phyloP scores from a whole-genome alignment of 1,140 invertebrate species.

The Ostrea denselamellosa region DNA sequence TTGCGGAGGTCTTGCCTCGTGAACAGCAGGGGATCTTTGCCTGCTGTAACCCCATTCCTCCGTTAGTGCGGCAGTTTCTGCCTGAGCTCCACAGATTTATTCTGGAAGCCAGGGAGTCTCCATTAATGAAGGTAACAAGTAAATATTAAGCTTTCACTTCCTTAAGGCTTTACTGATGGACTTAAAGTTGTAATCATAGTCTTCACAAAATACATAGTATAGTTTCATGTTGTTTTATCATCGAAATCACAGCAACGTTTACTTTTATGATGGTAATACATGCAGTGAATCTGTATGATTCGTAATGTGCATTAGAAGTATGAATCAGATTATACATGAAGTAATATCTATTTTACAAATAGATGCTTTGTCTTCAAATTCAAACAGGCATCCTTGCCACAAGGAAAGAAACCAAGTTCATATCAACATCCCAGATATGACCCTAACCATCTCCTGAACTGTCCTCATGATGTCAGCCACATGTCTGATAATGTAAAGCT shows the following conservation, averaged over 20 bases:
- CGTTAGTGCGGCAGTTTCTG: conserved; percentile 89
- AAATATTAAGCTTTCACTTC: neutral
- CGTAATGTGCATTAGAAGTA: no score
- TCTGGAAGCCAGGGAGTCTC: conserved; percentile 86
- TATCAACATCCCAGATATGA: conserved; percentile 80
- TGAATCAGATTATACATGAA: no score
- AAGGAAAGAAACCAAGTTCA: conserved; percentile 67
- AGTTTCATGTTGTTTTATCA: no score
- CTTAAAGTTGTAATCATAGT: no score
- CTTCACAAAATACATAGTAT: no score
- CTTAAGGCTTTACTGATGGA: no score
- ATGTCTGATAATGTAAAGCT: neutral
- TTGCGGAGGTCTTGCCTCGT: conserved; percentile 92
- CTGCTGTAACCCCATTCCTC: conserved; percentile 95
- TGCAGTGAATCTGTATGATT: no score
- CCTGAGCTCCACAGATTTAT: conserved; percentile 88
- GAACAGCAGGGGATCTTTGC: conserved; percentile 96
- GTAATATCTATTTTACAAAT: no score
- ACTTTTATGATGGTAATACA: no score
- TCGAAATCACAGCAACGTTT: no score
- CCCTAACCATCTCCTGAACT: conserved; percentile 82
- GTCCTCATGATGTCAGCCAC: conserved; percentile 86
- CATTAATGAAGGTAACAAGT: conserved; percentile 83
- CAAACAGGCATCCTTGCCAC: conserved; percentile 55
- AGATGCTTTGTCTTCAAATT: neutral